A percentile compares a stretch with the other conserved stretches of the same genome.
Evolutionary conservation across 1,140 invertebrate genomes (phyloP).

Genomic region (Whitmania pigra): DNA sequence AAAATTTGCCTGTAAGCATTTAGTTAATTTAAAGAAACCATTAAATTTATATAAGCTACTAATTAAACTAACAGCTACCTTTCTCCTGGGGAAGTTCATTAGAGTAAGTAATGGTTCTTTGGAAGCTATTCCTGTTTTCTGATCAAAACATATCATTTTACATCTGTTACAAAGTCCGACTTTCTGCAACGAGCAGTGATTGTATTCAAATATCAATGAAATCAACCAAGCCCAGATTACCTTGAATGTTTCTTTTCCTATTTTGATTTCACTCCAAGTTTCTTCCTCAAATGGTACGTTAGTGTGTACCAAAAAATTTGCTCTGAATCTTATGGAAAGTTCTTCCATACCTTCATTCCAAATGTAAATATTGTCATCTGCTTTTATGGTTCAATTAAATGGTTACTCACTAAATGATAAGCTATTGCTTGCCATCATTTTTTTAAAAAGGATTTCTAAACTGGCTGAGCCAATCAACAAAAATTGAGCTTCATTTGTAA

Average conservation of each 20-base stretch:
- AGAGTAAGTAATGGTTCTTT: conserved; percentile 57
- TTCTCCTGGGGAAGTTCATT: background rate
- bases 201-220: background rate
- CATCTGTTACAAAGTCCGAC: conserved; percentile 68
- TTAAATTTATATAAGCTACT: too few relatives aligned
- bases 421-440: conserved; percentile 41
- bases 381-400: background rate
- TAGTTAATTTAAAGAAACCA: too few relatives aligned
- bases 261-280: conserved; percentile 53
- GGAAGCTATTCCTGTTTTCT: conserved; percentile 62
- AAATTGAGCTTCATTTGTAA: conserved; percentile 77
- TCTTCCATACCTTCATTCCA: conserved; percentile 38
- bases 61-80: background rate
- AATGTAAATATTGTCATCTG: conserved; percentile 14
- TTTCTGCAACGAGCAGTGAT: background rate
- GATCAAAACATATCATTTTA: conserved; percentile 86
- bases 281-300: conserved; percentile 58
- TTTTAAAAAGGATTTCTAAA: conserved; percentile 54
- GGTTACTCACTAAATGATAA: background rate
- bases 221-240: conserved; percentile 41
- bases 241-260: conserved; percentile 57
- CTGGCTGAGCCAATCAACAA: conserved; percentile 65
- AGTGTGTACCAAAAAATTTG: conserved; percentile 48
- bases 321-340: conserved; percentile 47
- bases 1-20: too few relatives aligned